Evolutionary conservation across 2,888 invertebrate genomes (phyloP), one percentile per base, ranked within the genome.

Genomic region (Drosophila dives): DNA sequence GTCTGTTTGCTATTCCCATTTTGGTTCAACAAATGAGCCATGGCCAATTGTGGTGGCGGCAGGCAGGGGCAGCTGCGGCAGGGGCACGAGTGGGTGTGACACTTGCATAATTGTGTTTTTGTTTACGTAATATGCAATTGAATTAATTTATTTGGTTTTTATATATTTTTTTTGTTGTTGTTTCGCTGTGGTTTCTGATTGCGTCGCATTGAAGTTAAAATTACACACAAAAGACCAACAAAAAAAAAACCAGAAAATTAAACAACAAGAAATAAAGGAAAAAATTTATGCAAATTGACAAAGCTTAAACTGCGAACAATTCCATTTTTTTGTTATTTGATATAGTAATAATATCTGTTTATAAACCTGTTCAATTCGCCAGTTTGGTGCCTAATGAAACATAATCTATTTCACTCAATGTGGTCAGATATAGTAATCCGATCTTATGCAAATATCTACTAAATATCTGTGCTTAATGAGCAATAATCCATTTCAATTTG

Each of bases 41-140:
- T 88, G 75, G 64, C 83, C 64, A 32, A 42, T 49, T 54, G 69
- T 59, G 51, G 55, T 36, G 55, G 63, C 56, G 45, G 63, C 45
- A 4, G 4, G 2, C 15, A 8, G 2, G 1, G 12, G 10, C 36
- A 23, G 49, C 65, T 45, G 49, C 65, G 12, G 7, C 49, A 20
- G 49, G 69, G 68, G 70, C n/a, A 48, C 48, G 58, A 76, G 59
- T 67, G 65, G 68, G 55, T 65, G 67, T 75, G 78, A 78, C 90
- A 89, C 90, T 87, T 86, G 90, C 90, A 90, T 90, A 86, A 86
- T 20, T 61, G 48, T 69, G 74, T 60, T 74, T 84, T 69, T 66
- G 79, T 81, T 66, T 75, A 72, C 68, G 78, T 81, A 77, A 87
- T 81, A 84, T 85, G 89, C 90, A 89, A 86, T 91, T 90, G 76